phyloP scores from a whole-genome alignment of 2,113 vertebrate genomes.

The Axis porcinus region DNA sequence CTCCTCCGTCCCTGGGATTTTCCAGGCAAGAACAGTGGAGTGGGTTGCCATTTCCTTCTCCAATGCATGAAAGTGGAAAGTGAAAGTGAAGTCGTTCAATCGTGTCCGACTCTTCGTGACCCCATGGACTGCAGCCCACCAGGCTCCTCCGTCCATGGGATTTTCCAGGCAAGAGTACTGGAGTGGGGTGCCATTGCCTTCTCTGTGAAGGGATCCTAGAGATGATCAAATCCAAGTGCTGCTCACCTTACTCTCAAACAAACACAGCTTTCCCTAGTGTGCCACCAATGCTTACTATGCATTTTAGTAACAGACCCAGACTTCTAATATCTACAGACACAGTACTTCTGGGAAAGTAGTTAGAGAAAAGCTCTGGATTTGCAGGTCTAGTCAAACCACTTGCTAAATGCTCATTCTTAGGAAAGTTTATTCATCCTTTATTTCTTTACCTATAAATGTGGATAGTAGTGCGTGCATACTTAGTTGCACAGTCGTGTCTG shows the following conservation, averaged over 20 bases:
- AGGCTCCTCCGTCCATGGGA: no score
- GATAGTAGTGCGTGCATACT: not conserved
- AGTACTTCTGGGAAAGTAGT: not conserved
- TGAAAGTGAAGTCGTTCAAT: no score
- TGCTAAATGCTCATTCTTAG: not conserved
- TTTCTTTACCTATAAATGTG: constrained; percentile 13
- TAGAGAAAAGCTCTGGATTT: constrained; percentile 9
- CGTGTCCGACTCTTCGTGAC: no score
- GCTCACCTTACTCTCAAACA: constrained; percentile 8
- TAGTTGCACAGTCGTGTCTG: not conserved
- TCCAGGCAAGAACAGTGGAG: no score
- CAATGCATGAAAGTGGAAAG: no score
- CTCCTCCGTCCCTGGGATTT: no score
- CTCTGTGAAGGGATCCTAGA: not conserved
- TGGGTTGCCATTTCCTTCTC: no score
- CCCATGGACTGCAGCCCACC: no score
- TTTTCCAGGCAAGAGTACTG: no score
- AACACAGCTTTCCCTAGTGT: not conserved
- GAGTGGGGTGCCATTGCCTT: no score
- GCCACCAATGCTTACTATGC: not conserved
- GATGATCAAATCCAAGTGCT: constrained; percentile 23
- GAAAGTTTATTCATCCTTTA: constrained; percentile 22
- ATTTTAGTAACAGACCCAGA: not conserved
- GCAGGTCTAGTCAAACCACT: not conserved
- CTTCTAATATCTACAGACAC: not conserved